Evolutionary conservation across 1,140 invertebrate species (phyloP).

Genomic region (Saccostrea cuccullata): DNA sequence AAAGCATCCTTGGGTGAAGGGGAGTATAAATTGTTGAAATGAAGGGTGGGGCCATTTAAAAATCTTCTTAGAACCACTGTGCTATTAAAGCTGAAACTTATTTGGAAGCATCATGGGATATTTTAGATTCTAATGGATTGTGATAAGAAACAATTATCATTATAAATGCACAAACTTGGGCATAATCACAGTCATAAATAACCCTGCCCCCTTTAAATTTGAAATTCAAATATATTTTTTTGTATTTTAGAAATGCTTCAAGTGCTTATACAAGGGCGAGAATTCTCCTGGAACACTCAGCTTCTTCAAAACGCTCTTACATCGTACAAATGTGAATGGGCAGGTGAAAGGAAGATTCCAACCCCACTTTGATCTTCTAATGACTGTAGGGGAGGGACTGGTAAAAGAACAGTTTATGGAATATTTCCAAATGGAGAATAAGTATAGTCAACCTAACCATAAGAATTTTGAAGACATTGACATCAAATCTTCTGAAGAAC

Average conservation of each 20-base stretch:
- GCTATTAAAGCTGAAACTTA: too few species aligned
- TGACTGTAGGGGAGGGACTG: constrained; percentile 13
- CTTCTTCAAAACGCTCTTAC: constrained; percentile 30
- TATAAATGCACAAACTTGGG: background rate
- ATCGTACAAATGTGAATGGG: constrained; percentile 34
- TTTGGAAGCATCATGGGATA: background rate
- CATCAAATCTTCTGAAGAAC: background rate
- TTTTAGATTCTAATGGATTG: too few species aligned
- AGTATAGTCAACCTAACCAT: background rate
- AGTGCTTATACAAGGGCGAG: constrained; percentile 30
- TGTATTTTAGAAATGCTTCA: constrained; percentile 36
- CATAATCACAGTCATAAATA: too few species aligned
- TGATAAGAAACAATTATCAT: background rate
- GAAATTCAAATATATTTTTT: background rate
- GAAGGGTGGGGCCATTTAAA: too few species aligned
- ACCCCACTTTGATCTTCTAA: constrained; percentile 27
- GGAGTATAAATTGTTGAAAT: too few species aligned
- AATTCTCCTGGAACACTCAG: constrained; percentile 7
- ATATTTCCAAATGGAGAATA: constrained; percentile 37
- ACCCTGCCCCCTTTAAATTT: background rate
- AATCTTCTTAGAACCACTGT: too few species aligned
- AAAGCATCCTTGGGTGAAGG: too few species aligned
- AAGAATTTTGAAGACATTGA: constrained; percentile 20
- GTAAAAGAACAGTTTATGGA: constrained; percentile 40
- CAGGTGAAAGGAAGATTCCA: constrained; percentile 43